Evolutionary conservation across 2,888 invertebrate genomes (phyloP).

Genomic region (Lithophane leautieri): DNA sequence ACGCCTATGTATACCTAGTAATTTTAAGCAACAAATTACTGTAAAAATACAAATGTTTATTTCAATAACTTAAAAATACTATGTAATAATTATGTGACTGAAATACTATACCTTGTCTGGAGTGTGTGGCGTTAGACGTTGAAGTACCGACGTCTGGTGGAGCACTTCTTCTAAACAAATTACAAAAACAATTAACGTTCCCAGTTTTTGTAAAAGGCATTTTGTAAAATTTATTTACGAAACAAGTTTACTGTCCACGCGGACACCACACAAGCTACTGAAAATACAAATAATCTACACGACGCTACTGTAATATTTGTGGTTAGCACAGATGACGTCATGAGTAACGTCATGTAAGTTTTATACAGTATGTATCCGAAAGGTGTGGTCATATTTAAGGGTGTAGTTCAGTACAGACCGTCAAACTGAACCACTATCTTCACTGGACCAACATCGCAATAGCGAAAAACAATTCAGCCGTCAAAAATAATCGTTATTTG

Average conservation of each 20-base stretch:
- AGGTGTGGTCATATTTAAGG: not conserved
- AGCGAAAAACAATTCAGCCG: no score
- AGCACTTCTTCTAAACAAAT: constrained; percentile 80
- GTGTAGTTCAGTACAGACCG: no score
- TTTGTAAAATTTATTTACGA: not conserved
- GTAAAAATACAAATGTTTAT: not conserved
- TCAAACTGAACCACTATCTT: no score
- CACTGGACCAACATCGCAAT: not conserved
- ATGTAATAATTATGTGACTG: no score
- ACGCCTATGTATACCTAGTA: no score
- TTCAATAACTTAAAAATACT: no score
- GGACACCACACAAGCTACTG: constrained; percentile 20
- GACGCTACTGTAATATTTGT: not conserved
- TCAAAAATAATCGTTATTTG: no score
- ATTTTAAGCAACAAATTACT: not conserved
- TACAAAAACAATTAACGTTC: constrained; percentile 34
- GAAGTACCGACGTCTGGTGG: constrained; percentile 84
- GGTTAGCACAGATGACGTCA: constrained; percentile 33
- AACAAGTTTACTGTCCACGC: constrained; percentile 11
- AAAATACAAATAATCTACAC: constrained; percentile 11
- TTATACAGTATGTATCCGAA: not conserved
- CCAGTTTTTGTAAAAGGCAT: constrained; percentile 8
- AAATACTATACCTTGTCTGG: constrained; percentile 83
- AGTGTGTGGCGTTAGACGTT: constrained; percentile 83
- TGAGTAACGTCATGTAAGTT: not conserved